Conservation (phyloP, 35 echinoderm and acorn worm species). For the Heliocidaris tuberculata region DNA sequence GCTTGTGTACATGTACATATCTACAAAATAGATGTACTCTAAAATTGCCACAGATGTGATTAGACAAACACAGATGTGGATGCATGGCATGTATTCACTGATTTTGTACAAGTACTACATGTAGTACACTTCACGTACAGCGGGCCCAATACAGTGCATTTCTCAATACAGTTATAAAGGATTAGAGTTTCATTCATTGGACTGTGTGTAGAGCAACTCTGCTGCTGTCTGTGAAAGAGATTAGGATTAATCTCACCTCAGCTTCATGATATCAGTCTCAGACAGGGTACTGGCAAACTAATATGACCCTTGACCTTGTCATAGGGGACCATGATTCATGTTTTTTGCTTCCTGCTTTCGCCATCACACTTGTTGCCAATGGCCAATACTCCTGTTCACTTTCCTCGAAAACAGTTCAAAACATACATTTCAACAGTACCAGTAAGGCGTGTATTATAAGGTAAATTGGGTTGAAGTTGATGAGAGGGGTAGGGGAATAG, state of each 20-base stretch:
- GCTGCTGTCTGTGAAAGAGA: background rate
- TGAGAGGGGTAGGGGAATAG: background rate
- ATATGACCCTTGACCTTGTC: background rate
- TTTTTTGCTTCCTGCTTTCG: background rate
- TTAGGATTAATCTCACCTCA: constrained; percentile 11
- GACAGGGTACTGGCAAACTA: constrained; percentile 7
- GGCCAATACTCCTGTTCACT: background rate
- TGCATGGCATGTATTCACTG: background rate
- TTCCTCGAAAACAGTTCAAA: background rate
- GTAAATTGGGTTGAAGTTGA: background rate
- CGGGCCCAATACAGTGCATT: background rate
- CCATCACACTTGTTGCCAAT: background rate
- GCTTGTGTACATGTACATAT: too few relatives aligned
- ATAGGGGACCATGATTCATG: constrained; percentile 9
- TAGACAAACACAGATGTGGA: background rate
- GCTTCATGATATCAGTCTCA: background rate
- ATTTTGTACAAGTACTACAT: background rate
- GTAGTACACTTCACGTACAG: background rate
- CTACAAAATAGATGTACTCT: background rate
- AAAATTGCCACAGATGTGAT: background rate
- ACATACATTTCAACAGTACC: background rate
- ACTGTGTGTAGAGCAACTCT: background rate
- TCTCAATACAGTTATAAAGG: background rate
- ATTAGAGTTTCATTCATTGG: background rate
- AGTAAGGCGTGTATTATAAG: background rate